Evolutionary conservation across 2,888 invertebrate species (phyloP), one percentile per base, ranked within the genome.

Genomic region (Gymnocheta viridis): DNA sequence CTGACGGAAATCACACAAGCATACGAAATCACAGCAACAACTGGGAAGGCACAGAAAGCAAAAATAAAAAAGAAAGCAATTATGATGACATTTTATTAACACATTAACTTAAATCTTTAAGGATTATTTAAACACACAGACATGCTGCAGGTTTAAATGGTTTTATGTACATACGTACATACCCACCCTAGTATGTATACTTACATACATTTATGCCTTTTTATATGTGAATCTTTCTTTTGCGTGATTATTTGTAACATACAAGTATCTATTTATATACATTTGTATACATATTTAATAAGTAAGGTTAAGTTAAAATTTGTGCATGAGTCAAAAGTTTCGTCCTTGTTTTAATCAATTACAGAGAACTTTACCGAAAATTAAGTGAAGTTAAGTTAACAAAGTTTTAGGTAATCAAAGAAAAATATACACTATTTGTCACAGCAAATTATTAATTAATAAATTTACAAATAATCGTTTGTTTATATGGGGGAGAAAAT

Each of bases 51-150:
- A n/a, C n/a, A n/a, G n/a, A n/a, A n/a, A 12, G 32, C 47, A 47
- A 49, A 17, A 22, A 0, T 41, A 35, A 80, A 47, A 32, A 32
- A 22, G 38, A 74, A 44, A 38, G 44, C 69, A 76, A 69, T 76
- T 74, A 69, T 76, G 60, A 69, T 74, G 67, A 70, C 67, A 81
- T 76, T 76, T 76, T 67, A 76, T 76, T 81, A 54, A 81, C 69
- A 69, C 69, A 76, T 69, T 76, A 54, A 67, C 32, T 32, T 24
- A 51, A 81, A 74, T 44, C 56, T 72, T 82, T 32, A 66, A 58
- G 72, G 64, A 77, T 77, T 58, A 58, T 3, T 54, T 9, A 27
- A 44, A 56, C 12, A 47, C n/a, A 66, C n/a, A 24, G 6, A 24
- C 2, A n/a, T n/a, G n/a, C n/a, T n/a, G n/a, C n/a, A n/a, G n/a